Base-by-base conservation (phyloP, 1,140 invertebrate species). In the Papilio machaon region DNA sequence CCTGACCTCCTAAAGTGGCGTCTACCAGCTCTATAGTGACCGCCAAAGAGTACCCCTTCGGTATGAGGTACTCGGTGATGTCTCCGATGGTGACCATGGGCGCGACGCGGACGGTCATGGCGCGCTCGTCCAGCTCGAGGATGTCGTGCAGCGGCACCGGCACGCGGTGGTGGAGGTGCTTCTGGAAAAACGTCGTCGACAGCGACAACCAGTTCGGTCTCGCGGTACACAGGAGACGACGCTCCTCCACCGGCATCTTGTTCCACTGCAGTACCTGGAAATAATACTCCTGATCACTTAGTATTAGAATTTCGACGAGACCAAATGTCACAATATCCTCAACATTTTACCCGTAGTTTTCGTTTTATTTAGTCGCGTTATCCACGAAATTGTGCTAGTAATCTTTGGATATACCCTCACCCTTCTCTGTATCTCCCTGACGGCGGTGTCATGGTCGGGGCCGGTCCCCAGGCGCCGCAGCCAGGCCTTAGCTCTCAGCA, bases 11-110 rank as follows among this genome's bases (percentile, higher is more conserved):
- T 95, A 94, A 96, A 80, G 97, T 98, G 38, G 98, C 95, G 91
- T 98, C 97, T 86, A 97, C 97, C 77, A 98, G 91, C 93, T 98
- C 97, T 64, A 97, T 97, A 47, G 98, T 95, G 64, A 98, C 96
- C 5, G 97, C 97, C 64, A 98, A 94, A 0, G 97, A 97, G 95
- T 97, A 98, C 3, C 97, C 97, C 10, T 96, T 94, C 4, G 97
- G 96, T 87, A 96, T 96, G 35, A 98, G 91, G 23, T 95, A 96
- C 58, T 96, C 95, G 1, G 97, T 97, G 58, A 98, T 95, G 85
- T 98, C 97, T 15, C 97, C 97, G 95, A 98, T 98, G 9, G 96
- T 97, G 15, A 97, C 97, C 90, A 98, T 94, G 6, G 97, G 97
- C 88, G 98, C 97, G 30, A 97, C 97, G 75, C 95, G 91, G 0